Evolutionary conservation across 2,888 invertebrate species (phyloP).

Genomic region (Hylaea fasciaria): DNA sequence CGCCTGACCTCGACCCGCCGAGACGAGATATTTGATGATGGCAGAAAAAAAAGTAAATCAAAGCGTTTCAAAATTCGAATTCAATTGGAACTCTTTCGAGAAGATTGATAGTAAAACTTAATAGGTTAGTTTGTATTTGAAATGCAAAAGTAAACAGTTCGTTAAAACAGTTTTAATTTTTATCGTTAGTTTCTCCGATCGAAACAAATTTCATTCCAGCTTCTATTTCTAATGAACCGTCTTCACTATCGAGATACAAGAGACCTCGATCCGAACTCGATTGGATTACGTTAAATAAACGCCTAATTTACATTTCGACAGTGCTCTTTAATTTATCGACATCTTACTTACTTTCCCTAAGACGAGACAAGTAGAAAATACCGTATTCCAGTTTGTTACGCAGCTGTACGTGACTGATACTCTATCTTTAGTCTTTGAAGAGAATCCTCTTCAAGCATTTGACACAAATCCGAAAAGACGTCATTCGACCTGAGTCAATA

Average conservation of each 20-base stretch:
- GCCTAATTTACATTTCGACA: constrained; percentile 25
- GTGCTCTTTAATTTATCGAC: constrained; percentile 24
- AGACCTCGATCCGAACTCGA: constrained; percentile 28
- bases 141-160: too few species aligned
- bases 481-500: constrained; percentile 17
- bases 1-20: constrained; percentile 44
- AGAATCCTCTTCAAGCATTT: constrained; percentile 21
- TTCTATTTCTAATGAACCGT: constrained; percentile 6
- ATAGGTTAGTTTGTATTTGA: too few species aligned
- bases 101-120: too few species aligned
- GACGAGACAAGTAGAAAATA: constrained; percentile 7
- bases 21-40: constrained; percentile 14
- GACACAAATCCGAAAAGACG: constrained; percentile 14
- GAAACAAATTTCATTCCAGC: too few species aligned
- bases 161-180: too few species aligned
- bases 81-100: neutral
- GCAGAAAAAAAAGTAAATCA: neutral
- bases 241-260: constrained; percentile 9
- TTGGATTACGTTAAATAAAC: constrained; percentile 32
- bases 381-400: constrained; percentile 22
- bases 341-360: constrained; percentile 15
- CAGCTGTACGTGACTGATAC: constrained; percentile 23
- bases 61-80: neutral
- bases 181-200: too few species aligned
- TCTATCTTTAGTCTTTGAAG: constrained; percentile 12